Percentiles rank a stretch among this genome's conserved stretches.
phyloP scores from a whole-genome alignment of 2,113 vertebrate genomes.

The Harpagus bidentatus region DNA sequence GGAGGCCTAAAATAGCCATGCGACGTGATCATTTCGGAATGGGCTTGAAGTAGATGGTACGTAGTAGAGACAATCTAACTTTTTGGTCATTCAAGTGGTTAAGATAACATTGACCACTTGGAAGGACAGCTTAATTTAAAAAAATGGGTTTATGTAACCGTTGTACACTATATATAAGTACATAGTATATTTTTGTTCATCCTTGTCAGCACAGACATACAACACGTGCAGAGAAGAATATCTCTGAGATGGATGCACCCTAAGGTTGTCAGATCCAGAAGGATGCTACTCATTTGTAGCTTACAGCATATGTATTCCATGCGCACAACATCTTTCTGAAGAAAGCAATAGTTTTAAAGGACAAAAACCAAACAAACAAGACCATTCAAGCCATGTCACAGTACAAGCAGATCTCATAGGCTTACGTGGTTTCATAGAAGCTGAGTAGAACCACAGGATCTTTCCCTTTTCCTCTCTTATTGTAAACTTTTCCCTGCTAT shows the following conservation, averaged over 20 bases:
- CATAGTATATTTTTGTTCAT: background rate
- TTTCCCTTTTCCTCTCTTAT: conserved; percentile 9
- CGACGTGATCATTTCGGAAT: background rate
- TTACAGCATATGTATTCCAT: background rate
- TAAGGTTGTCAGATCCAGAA: background rate
- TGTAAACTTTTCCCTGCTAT: background rate
- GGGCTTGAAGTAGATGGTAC: background rate
- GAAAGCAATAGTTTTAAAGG: background rate
- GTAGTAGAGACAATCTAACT: background rate
- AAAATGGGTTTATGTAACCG: background rate
- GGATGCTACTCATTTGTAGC: background rate
- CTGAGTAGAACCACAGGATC: background rate
- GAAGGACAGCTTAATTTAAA: background rate
- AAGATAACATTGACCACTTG: background rate
- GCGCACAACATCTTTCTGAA: background rate
- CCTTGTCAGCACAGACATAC: background rate
- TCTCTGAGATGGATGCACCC: background rate
- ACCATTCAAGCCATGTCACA: background rate
- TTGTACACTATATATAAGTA: background rate
- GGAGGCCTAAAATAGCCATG: background rate
- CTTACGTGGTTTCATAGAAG: background rate
- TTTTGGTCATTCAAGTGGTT: background rate
- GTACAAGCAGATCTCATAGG: background rate
- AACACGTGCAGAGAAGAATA: fast-evolving
- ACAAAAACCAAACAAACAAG: background rate